phyloP scores from a whole-genome alignment of 2,797 vertebrate genomes.

The Thunnus albacares region DNA sequence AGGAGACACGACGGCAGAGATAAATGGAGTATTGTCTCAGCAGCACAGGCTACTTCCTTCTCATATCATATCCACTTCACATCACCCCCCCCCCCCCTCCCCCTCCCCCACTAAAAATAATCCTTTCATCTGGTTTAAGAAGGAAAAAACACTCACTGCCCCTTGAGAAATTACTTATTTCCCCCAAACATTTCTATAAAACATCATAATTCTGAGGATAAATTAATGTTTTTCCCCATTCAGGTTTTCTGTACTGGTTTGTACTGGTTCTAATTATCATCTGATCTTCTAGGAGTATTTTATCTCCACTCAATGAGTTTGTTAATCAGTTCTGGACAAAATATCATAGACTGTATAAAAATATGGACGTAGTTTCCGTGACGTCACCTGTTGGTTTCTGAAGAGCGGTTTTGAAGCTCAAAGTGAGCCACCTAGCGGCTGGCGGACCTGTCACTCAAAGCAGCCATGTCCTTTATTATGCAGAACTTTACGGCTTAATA shows the following conservation, averaged over 20 bases:
- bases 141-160: background rate
- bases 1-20: slow-evolving; percentile 9
- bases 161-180: background rate
- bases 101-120: slow-evolving; percentile 28
- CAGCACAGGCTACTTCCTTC: slow-evolving; percentile 5
- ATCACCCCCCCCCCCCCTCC: background rate
- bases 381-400: too few relatives aligned
- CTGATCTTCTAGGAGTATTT: too few relatives aligned
- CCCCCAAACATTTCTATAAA: background rate
- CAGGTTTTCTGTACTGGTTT: background rate
- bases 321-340: background rate
- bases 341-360: too few relatives aligned
- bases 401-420: too few relatives aligned
- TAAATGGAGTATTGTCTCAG: slow-evolving; percentile 16
- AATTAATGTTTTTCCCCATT: background rate
- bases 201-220: background rate
- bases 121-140: slow-evolving; percentile 26
- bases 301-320: too few relatives aligned
- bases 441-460: too few relatives aligned
- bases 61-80: slow-evolving; percentile 26
- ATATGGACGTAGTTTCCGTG: too few relatives aligned
- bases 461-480: too few relatives aligned
- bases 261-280: background rate
- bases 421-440: too few relatives aligned
- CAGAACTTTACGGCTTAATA: too few relatives aligned